Evolutionary conservation across 1,140 invertebrate species (phyloP), one percentile per base, ranked within the genome.

Genomic region (Musca domestica): DNA sequence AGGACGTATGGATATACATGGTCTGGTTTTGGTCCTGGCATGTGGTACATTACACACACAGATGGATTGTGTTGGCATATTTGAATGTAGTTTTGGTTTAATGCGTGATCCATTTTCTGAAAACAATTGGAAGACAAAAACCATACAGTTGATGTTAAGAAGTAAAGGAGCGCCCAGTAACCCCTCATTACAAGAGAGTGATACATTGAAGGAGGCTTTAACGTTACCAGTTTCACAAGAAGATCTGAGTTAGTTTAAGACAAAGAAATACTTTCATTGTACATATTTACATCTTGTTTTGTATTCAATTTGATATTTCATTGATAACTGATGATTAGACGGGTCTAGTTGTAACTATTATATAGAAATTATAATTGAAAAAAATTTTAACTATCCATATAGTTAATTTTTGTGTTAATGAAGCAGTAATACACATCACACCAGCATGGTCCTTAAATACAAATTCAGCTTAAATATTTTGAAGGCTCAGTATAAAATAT

Each of bases 111-210:
- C 88, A 1, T 81, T 76, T 66, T 72, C 73, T 20, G 76, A 83
- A 3, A 88, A 89, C 73, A 88, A 87, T 71, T 90, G 86, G 84
- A 89, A 88, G 76, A 85, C 88, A 46, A 88, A 88, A 72, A 81
- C 78, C 47, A 73, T 81, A 10, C 74, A 83, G 72, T 71, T 82
- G 3, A 70, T 81, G 23, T 73, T 85, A 46, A 72, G 77, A 34
- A 83, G 80, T 67, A 72, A 77, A 61, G 67, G 56, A 66, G 77
- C 83, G 12, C 68, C 72, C 2, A 23, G 61, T 17, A 19, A 69
- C 5, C 74, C 76, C 2, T 73, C 67, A 2, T 66, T 80, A 3
- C 48, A 41, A 2, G 70, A 46, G 2, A 72, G 77, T 52, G 69
- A 73, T 15, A 72, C 71, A 1, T 54, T 79, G 12, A 69, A 70